Evolutionary conservation across 2,888 invertebrate species (phyloP).

Genomic region (Amorpha juglandis): DNA sequence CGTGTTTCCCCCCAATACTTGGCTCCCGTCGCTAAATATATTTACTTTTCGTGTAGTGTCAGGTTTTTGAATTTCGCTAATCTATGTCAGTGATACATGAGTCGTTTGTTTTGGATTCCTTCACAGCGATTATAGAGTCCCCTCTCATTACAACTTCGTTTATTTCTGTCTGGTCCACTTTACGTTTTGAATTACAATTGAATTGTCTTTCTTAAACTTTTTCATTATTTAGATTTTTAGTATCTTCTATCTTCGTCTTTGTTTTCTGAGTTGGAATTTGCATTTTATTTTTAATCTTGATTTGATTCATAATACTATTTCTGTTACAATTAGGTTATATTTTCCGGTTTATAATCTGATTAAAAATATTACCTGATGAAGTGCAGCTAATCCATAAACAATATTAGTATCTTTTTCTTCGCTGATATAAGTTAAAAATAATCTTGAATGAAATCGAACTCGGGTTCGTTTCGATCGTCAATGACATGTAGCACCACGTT

Average conservation of each 20-base stretch:
- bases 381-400: background rate
- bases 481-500: background rate
- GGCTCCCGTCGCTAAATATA: background rate
- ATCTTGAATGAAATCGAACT: background rate
- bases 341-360: background rate
- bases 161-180: background rate
- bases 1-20: conserved; percentile 10
- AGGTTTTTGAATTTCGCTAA: conserved; percentile 10
- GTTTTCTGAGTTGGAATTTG: background rate
- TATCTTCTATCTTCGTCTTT: background rate
- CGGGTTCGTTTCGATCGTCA: background rate
- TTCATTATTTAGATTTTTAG: background rate
- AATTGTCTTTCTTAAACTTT: background rate
- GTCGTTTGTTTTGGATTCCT: background rate
- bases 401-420: background rate
- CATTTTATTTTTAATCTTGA: background rate
- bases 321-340: too few species aligned
- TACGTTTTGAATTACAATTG: background rate
- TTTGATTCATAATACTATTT: too few species aligned
- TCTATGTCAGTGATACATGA: conserved; percentile 13
- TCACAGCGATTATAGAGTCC: too few species aligned
- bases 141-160: background rate
- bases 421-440: background rate
- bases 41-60: background rate
- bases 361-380: background rate